A percentile compares a stretch with the other conserved stretches of the same genome.
phyloP scores from a whole-genome alignment of 1,140 invertebrate genomes.

The Bombus sylvicola region DNA sequence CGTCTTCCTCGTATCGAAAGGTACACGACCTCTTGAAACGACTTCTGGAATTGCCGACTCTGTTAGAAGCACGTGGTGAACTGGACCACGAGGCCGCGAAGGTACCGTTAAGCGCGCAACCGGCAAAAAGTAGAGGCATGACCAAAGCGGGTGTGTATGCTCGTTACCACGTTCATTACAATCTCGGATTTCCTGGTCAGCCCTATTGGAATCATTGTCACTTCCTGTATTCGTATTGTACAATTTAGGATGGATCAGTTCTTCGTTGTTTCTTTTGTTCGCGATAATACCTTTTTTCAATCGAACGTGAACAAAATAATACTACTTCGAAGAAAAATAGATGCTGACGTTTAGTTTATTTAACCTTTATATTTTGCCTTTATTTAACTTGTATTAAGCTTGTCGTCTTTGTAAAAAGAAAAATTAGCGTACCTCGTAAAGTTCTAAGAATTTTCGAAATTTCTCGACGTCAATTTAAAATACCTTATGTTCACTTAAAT shows the following conservation, averaged over 20 bases:
- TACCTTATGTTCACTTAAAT: too few species aligned
- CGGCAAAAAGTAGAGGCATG: constrained; percentile 63
- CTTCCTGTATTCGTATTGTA: background rate
- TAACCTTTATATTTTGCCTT: too few species aligned
- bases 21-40: constrained; percentile 56
- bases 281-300: background rate
- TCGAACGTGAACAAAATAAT: background rate
- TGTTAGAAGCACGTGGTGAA: constrained; percentile 66
- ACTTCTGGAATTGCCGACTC: constrained; percentile 49
- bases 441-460: too few species aligned
- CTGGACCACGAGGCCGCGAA: constrained; percentile 71
- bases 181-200: constrained; percentile 55
- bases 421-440: too few species aligned
- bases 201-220: constrained; percentile 7
- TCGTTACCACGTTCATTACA: constrained; percentile 44
- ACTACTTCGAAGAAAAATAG: background rate
- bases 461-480: too few species aligned
- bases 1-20: constrained; percentile 38
- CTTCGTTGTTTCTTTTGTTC: background rate
- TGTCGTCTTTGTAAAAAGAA: too few species aligned
- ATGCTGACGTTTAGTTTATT: too few species aligned
- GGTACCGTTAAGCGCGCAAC: constrained; percentile 69
- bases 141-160: constrained; percentile 61
- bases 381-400: too few species aligned
- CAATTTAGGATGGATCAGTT: background rate